Evolutionary conservation across 1,140 invertebrate genomes (phyloP).

Genomic region (Stegodyphus mimosarum): DNA sequence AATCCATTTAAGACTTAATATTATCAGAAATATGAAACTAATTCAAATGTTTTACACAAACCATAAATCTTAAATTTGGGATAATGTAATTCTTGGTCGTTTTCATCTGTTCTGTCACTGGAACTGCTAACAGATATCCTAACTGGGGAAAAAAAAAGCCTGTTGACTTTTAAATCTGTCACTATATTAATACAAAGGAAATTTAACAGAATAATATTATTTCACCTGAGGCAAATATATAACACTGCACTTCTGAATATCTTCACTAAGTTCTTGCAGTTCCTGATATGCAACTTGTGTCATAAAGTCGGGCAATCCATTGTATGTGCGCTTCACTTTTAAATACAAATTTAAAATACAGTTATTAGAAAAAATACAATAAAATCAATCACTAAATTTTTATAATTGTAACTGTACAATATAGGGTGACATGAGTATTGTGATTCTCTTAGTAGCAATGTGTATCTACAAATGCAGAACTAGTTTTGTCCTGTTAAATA

Average conservation of each 20-base stretch:
- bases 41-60: conserved; percentile 64
- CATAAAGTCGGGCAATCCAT: conserved; percentile 70
- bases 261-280: conserved; percentile 75
- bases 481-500: too few relatives aligned
- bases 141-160: conserved; percentile 71
- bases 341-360: not conserved
- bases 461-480: too few relatives aligned
- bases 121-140: conserved; percentile 80
- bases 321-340: conserved; percentile 68
- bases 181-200: too few relatives aligned
- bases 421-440: too few relatives aligned
- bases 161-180: too few relatives aligned
- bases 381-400: too few relatives aligned
- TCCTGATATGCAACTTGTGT: conserved; percentile 77
- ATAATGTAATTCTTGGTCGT: conserved; percentile 72
- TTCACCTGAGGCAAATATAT: conserved; percentile 77
- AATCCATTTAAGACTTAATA: too few relatives aligned
- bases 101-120: conserved; percentile 73
- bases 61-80: conserved; percentile 78
- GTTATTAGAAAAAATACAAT: too few relatives aligned
- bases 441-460: too few relatives aligned
- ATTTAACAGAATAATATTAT: too few relatives aligned
- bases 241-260: conserved; percentile 78
- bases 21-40: too few relatives aligned
- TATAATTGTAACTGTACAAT: too few relatives aligned